Base-by-base conservation (phyloP, 2,888 invertebrate genomes). In the Tiliacea citrago region DNA sequence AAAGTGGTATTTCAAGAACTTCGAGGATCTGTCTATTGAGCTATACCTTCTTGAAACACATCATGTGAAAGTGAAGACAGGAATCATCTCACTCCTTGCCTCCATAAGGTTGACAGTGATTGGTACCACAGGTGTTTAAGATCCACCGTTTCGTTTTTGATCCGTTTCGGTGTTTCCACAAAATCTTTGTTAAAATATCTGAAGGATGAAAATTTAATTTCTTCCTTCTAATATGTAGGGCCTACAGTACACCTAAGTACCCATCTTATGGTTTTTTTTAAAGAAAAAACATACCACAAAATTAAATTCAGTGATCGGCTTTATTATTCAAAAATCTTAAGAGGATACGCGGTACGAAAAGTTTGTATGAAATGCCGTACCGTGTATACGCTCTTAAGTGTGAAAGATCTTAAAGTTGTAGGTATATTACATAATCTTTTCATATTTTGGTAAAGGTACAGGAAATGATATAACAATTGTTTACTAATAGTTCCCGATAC, bases 281-380 rank as follows among this genome's bases (percentile, higher is more conserved):
- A 2, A 66, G 49, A 13, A 29, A 51, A 47, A 60, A 51, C 9
- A 74, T 73, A 74, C 39, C n/a, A 57, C 13, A 51, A 61, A 16
- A 24, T 53, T 16, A 42, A 12, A 49, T 49, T 39, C 9, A 2
- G 1, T 21, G 0, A 51, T 45, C 16, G 29, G 29, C 24, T 76
- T 55, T 76, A 61, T 62, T 76, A 55, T 51, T 21, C 16, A 42
- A 49, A 60, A 13, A 42, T 39, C 18, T 47, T 58, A n/a, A n/a
- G n/a, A n/a, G n/a, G n/a, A n/a, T n/a, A n/a, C n/a, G n/a, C n/a
- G n/a, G n/a, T n/a, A n/a, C n/a, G n/a, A n/a, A n/a, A n/a, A n/a
- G n/a, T n/a, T n/a, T n/a, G n/a, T n/a, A n/a, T n/a, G n/a, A n/a
- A n/a, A n/a, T n/a, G n/a, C n/a, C n/a, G n/a, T n/a, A n/a, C n/a